Percentiles rank a stretch among this genome's conserved stretches.
Evolutionary conservation across 2,797 vertebrate species (phyloP).

Genomic region (Carapus acus): DNA sequence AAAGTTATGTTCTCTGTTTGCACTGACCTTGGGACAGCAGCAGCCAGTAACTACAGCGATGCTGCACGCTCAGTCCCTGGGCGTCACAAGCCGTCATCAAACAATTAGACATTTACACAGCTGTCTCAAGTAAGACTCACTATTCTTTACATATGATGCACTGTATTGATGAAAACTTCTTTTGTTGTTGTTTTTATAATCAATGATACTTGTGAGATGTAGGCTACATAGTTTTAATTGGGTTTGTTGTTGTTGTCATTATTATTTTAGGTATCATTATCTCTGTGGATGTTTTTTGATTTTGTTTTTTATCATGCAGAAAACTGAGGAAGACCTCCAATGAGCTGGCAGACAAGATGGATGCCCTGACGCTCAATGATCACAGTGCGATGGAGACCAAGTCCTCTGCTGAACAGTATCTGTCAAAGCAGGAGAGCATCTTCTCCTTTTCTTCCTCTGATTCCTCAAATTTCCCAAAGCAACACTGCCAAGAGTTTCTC

Average conservation of each 20-base stretch:
- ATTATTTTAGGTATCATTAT: no score
- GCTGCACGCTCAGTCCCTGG: conserved; percentile 80
- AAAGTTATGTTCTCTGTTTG: conserved; percentile 75
- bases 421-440: conserved; percentile 69
- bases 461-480: conserved; percentile 62
- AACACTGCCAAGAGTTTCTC: conserved; percentile 66
- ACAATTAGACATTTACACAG: conserved; percentile 75
- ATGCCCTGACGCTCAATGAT: conserved; percentile 69
- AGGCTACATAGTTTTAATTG: neutral
- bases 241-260: neutral
- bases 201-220: neutral
- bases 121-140: conserved; percentile 80
- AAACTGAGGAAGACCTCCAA: conserved; percentile 73
- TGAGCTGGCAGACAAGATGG: conserved; percentile 70
- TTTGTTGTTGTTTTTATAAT: neutral
- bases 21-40: conserved; percentile 70
- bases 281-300: no score
- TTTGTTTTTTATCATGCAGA: conserved; percentile 53
- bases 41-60: conserved; percentile 78
- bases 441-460: conserved; percentile 73
- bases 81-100: conserved; percentile 81
- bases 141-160: no score
- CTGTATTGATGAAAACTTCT: no score
- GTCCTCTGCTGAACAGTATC: conserved; percentile 31
- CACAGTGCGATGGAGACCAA: neutral